Evolutionary conservation across 2,113 vertebrate genomes (phyloP), one percentile per base, ranked within the genome.

Genomic region (Cyanoderma ruficeps): DNA sequence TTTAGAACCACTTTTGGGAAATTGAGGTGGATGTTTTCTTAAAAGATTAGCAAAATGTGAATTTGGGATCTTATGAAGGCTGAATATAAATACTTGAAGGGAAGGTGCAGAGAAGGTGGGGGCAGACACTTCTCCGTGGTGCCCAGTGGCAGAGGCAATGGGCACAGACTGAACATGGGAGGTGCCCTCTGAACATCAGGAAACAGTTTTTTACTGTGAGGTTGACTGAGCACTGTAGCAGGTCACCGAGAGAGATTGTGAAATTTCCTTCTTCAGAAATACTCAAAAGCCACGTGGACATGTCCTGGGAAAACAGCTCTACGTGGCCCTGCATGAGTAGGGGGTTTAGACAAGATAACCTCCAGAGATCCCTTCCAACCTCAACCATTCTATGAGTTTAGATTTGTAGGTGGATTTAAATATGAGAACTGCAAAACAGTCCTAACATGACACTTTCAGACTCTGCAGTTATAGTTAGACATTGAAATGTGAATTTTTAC

Each of bases 401-500:
- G 37, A 49, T 87, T 65, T 57, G 15, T 78, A 57, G 46, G 4
- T 11, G 35, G 33, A 65, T 80, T 77, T 60, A 77, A 86, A 70
- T 52, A 22, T 23, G 21, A 44, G 59, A 83, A 52, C 39, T 81
- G 56, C 18, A 37, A 20, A 86, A 25, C 33, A 57, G 46, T 86
- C 61, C 37, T 89, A 13, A 76, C 49, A 17, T 15, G 53, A 49
- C 2, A 4, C 82, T 79, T 96, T 50, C 47, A 63, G 47, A 13
- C 20, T 72, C 55, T 52, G 24, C 70, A 75, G 61, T 68, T 79
- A 15, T 52, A 79, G 37, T 90, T 91, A 67, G 82, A 68, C 19
- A 44, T 10, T 87, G 72, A 87, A 97, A 87, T 50, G 33, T 39
- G 52, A 64, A 49, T 86, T 46, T 90, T 59, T 94, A 41, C 39